Evolutionary conservation across 2,797 vertebrate species (phyloP).

Genomic region (Enteromius anoplus): DNA sequence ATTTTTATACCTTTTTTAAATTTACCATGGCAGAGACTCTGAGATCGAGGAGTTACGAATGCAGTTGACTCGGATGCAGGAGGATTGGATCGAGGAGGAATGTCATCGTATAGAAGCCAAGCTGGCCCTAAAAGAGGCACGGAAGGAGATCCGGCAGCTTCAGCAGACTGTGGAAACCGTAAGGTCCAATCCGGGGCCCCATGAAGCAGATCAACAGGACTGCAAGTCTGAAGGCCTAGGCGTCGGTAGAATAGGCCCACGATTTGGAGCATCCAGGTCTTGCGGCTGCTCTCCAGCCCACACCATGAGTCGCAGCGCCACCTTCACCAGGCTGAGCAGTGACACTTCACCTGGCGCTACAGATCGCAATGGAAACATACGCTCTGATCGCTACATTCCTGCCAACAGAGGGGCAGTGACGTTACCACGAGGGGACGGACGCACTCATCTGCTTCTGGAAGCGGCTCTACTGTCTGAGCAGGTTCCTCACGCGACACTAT

Average conservation of each 20-base stretch:
- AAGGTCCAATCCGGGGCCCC: slow-evolving; percentile 81
- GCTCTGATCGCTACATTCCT: slow-evolving; percentile 65
- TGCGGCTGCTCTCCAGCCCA: slow-evolving; percentile 89
- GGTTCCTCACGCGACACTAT: slow-evolving; percentile 57
- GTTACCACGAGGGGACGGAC: slow-evolving; percentile 73
- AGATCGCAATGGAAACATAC: slow-evolving; percentile 78
- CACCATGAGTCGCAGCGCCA: slow-evolving; percentile 86
- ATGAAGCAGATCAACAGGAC: slow-evolving; percentile 73
- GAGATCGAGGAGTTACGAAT: slow-evolving; percentile 92
- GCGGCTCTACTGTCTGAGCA: slow-evolving; percentile 82
- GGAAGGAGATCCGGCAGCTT: slow-evolving; percentile 93
- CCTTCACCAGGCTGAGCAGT: slow-evolving; percentile 87
- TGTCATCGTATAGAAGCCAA: slow-evolving; percentile 96
- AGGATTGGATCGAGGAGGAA: slow-evolving; percentile 98
- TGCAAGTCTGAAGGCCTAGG: slow-evolving; percentile 83
- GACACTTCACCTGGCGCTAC: slow-evolving; percentile 75
- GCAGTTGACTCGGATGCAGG: slow-evolving; percentile 93
- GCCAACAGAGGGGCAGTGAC: slow-evolving; percentile 76
- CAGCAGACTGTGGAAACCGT: slow-evolving; percentile 91
- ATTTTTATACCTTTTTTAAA: background rate
- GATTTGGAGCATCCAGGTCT: slow-evolving; percentile 76
- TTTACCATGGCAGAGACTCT: slow-evolving; percentile 77
- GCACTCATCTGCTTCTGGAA: slow-evolving; percentile 84
- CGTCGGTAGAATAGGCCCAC: slow-evolving; percentile 66
- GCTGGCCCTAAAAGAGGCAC: slow-evolving; percentile 92